Percentiles rank a stretch among this genome's conserved stretches.
phyloP scores from a whole-genome alignment of 2,888 invertebrate species.

The Silvanus unidentatus region DNA sequence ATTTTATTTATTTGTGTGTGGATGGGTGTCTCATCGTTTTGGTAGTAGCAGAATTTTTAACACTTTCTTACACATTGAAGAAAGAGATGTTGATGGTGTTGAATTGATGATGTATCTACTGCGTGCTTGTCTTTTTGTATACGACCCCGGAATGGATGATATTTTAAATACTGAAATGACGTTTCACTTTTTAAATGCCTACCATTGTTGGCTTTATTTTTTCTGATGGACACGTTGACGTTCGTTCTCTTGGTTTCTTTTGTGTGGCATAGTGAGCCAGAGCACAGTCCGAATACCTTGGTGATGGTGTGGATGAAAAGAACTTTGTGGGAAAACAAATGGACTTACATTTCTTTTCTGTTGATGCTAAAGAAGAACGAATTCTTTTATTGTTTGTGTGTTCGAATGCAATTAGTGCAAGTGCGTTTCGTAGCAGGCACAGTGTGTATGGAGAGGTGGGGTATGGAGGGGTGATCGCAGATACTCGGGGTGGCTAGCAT shows the following conservation, averaged over 20 bases:
- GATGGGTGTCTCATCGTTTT: too few species aligned
- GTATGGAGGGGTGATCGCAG: too few species aligned
- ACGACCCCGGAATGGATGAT: background rate
- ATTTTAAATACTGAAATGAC: constrained; percentile 5
- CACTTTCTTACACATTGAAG: too few species aligned
- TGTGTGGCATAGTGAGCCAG: background rate
- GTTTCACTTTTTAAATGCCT: constrained; percentile 8
- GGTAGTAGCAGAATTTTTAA: too few species aligned
- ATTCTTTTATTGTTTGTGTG: too few species aligned
- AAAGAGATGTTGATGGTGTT: too few species aligned
- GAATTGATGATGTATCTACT: too few species aligned
- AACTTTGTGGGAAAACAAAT: background rate
- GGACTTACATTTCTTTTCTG: background rate
- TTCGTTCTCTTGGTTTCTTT: background rate
- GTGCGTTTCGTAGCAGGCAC: background rate
- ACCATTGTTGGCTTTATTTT: constrained; percentile 2
- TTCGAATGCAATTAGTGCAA: background rate
- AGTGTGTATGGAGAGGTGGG: too few species aligned
- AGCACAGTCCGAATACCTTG: background rate
- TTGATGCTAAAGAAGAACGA: constrained; percentile 6
- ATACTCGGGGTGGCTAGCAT: too few species aligned
- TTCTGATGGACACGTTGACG: constrained; percentile 7
- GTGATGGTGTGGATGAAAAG: background rate
- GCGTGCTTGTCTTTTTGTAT: too few species aligned
- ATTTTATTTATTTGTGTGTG: too few species aligned